Base-by-base conservation (phyloP, 2,797 vertebrate genomes). In the Lutjanus argentimaculatus region DNA sequence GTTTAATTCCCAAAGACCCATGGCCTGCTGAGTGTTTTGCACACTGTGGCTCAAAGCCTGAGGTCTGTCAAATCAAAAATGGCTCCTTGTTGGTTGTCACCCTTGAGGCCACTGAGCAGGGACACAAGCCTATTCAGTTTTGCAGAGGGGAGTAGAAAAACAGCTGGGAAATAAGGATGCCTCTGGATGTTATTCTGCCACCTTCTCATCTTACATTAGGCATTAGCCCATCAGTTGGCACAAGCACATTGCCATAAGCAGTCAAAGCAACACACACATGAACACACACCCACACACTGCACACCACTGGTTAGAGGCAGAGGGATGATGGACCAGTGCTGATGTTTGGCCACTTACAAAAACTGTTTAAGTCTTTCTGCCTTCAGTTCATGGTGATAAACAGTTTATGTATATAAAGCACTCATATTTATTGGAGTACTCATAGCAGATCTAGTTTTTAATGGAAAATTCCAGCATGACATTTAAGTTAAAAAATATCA, bases 121-220 rank as follows among this genome's bases (percentile, higher is more conserved):
- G 76, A 89, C 71, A 85, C 77, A 67, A 68, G 69, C 75, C 75
- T 76, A 76, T 70, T 90, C 75, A 75, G 71, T 75, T 74, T 74
- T 72, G 71, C 66, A 80, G 83, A 85, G 59, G 63, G 75, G 53
- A 81, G 48, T 56, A 69, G 65, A 84, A 83, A 88, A 91, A 89
- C 88, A 93, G 85, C 89, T 91, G 90, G 79, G 67, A 85, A 90
- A 91, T 82, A 77, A 78, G 58, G 68, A 72, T 67, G 89, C 92
- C 90, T 76, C 76, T 90, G 91, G 93, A 88, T 90, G 83, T 90
- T 91, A 83, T 91, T 91, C 80, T 89, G 86, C 84, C 86, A 89
- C 88, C 75, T 82, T 91, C 89, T 92, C 91, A 86, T 92, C 85
- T 91, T 90, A 88, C 82, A 92, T 93, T 89, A 91, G 89, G 81